Base-by-base conservation (phyloP, 1,140 invertebrate genomes). In the Atopsyche davidsoni region DNA sequence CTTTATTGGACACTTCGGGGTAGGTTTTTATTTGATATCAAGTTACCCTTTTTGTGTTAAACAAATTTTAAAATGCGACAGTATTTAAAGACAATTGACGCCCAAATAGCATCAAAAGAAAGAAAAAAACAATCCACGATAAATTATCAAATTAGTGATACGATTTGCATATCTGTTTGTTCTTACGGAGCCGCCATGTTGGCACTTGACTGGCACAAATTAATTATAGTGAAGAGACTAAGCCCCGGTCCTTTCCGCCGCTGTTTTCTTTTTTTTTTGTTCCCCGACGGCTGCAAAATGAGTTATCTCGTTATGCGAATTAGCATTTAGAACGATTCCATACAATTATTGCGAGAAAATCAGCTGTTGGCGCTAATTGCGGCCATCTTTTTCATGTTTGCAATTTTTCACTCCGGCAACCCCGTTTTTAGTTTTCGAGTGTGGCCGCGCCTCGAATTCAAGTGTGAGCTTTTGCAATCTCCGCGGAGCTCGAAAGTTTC, bases 261-360 rank as follows among this genome's bases (percentile, higher is more conserved):
- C 25, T n/a, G 32, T 34, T 16, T n/a, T 16, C n/a, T 34, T 34
- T 34, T 34, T 16, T 34, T 34, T 28, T n/a, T 16, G 3, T 16
- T n/a, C n/a, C 22, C n/a, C 31, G 4, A 32, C 28, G 11, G 21
- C 17, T 16, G 24, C 24, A 44, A 31, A 47, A 35, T 31, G 42
- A 47, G 47, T 53, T 53, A 46, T 53, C 44, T 53, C 21, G 45
- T 43, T 43, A 47, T 34, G 7, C 23, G 13, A 28, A 53, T 53
- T 53, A 47, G 38, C 51, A 53, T 53, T 53, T 53, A 53, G 51
- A 53, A 53, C 51, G 51, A 46, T 34, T 46, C 50, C 43, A 28
- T 46, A 45, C 42, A 46, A 47, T 53, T 43, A 47, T 52, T n/a
- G n/a, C n/a, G 34, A 43, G 11, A 36, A 17, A 45, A 28, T 19